Percentiles rank a stretch among this genome's conserved stretches.
These are phyloP conservation scores for Lordiphosa collinella DNA, from an alignment of 1,140 invertebrate genomes.

Conservation along the genomic window DNA sequence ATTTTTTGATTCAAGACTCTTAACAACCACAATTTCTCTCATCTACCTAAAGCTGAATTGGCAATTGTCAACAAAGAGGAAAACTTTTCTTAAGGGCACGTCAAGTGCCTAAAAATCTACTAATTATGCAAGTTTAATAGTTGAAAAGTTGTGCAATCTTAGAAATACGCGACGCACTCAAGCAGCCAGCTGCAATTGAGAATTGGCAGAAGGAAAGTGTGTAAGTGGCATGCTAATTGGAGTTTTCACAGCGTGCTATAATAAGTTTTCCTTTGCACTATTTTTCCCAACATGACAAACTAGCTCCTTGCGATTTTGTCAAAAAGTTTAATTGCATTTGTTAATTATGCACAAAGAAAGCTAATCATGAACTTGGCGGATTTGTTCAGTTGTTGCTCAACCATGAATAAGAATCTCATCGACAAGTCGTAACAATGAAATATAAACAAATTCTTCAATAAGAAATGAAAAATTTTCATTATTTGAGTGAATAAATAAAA, in stretches of 20 bases:
- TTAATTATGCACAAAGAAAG: conserved; percentile 46
- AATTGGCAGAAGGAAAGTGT: conserved; percentile 4
- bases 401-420: conserved; percentile 7
- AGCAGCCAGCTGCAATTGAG: conserved; percentile 4
- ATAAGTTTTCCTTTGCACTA: conserved; percentile 32
- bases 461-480: conserved; percentile 39
- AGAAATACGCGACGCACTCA: conserved; percentile 28
- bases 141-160: conserved; percentile 14
- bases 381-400: conserved; percentile 16
- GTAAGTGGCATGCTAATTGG: conserved; percentile 38
- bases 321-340: conserved; percentile 51
- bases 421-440: conserved; percentile 21
- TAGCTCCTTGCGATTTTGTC: conserved; percentile 18
- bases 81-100: too few relatives aligned
- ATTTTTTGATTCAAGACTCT: too few relatives aligned
- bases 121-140: conserved; percentile 49
- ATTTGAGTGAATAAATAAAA: conserved; percentile 42
- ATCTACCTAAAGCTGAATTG: too few relatives aligned
- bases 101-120: conserved; percentile 5
- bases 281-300: conserved; percentile 31
- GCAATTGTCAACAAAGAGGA: background rate
- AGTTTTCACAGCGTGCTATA: conserved; percentile 36
- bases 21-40: too few relatives aligned
- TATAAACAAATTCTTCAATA: conserved; percentile 25
- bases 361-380: conserved; percentile 15